Conservation (phyloP, 2,888 invertebrate genomes). For the Epirrhoe alternata region DNA sequence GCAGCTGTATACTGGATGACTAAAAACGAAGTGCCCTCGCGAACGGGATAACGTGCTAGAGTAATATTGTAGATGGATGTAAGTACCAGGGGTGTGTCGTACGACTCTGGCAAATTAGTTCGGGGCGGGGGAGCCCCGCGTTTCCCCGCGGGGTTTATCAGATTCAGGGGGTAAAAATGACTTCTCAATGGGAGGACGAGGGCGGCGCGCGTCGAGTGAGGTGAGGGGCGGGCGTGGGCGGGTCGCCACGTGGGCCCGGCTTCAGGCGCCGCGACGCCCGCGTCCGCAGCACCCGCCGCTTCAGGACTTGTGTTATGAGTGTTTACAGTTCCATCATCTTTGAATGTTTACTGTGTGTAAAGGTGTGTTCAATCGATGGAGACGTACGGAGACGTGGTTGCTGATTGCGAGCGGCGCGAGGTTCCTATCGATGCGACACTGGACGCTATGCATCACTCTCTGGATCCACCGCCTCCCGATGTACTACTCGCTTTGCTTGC, state of each 20-base stretch:
- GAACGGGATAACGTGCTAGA: constrained; percentile 83
- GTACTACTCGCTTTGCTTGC: constrained; percentile 93
- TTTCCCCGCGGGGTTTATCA: constrained; percentile 74
- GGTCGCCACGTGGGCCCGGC: constrained; percentile 75
- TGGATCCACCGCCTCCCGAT: constrained; percentile 90
- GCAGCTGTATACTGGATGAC: constrained; percentile 65
- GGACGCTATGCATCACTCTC: constrained; percentile 73
- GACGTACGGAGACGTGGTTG: constrained; percentile 64
- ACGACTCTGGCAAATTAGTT: constrained; percentile 84
- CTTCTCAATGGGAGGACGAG: constrained; percentile 83
- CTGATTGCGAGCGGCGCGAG: constrained; percentile 64
- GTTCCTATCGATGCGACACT: constrained; percentile 65
- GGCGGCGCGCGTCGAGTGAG: constrained; percentile 64
- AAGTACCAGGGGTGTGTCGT: constrained; percentile 84
- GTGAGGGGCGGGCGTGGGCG: constrained; percentile 78
- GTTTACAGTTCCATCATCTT: constrained; percentile 47
- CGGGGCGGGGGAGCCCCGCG: constrained; percentile 82
- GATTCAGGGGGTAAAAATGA: constrained; percentile 84
- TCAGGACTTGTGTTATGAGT: constrained; percentile 55
- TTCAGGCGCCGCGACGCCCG: constrained; percentile 51
- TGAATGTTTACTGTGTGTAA: constrained; percentile 59
- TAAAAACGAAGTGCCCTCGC: constrained; percentile 78
- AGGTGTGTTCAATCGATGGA: constrained; percentile 68
- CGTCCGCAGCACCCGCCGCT: constrained; percentile 50
- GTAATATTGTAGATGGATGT: constrained; percentile 85